A percentile compares a stretch with the other conserved stretches of the same genome.
These are phyloP conservation scores for Mythimna vitellina DNA, from an alignment of 2,888 invertebrate genomes.

Conservation along the genomic window DNA sequence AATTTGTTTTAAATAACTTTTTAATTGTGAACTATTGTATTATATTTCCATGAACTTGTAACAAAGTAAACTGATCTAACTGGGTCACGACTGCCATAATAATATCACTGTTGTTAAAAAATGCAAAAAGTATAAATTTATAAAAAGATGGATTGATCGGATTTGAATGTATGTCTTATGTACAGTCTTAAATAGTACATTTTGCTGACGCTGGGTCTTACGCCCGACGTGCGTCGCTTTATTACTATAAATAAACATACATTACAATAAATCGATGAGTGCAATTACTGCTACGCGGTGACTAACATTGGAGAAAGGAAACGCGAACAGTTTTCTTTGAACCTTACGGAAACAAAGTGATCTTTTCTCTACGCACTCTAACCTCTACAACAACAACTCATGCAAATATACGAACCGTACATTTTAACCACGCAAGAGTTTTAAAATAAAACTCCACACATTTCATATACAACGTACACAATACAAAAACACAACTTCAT, in stretches of 20 bases:
- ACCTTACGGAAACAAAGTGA: too few species aligned
- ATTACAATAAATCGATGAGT: too few species aligned
- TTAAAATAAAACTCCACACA: conserved; percentile 5
- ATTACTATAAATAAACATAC: too few species aligned
- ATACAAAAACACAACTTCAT: neutral
- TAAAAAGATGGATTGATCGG: neutral
- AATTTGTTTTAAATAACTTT: neutral
- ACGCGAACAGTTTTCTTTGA: too few species aligned
- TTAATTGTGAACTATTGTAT: conserved; percentile 5
- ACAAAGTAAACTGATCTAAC: neutral
- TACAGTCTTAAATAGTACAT: too few species aligned
- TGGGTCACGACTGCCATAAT: neutral
- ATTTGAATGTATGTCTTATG: neutral
- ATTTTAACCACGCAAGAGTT: neutral
- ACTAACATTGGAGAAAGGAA: too few species aligned
- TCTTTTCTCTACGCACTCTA: too few species aligned
- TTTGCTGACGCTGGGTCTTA: too few species aligned
- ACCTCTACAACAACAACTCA: too few species aligned
- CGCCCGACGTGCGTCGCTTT: too few species aligned
- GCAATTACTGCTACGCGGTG: too few species aligned
- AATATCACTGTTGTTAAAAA: neutral
- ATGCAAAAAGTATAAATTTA: neutral
- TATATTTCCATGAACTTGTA: conserved; percentile 4
- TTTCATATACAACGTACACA: neutral
- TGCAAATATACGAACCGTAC: too few species aligned